A percentile compares a stretch with the other conserved stretches of the same genome.
phyloP scores from a whole-genome alignment of 2,113 vertebrate species.

The Rafetus swinhoei region DNA sequence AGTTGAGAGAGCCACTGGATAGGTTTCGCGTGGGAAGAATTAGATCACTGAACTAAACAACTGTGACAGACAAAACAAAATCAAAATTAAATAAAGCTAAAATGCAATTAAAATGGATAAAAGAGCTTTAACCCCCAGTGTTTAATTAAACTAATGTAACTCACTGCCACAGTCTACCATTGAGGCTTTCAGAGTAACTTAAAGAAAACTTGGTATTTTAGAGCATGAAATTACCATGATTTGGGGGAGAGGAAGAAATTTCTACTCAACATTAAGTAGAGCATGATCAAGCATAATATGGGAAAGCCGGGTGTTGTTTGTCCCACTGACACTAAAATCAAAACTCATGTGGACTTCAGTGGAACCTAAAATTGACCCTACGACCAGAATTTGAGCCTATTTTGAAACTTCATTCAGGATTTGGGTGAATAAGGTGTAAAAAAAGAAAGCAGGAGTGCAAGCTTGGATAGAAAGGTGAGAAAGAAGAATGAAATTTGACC shows the following conservation, averaged over 20 bases:
- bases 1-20: background rate
- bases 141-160: background rate
- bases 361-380: background rate
- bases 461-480: background rate
- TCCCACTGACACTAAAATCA: background rate
- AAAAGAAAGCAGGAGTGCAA: background rate
- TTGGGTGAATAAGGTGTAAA: rapidly evolving
- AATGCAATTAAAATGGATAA: background rate
- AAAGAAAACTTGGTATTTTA: background rate
- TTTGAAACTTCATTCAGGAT: background rate
- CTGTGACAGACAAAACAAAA: background rate
- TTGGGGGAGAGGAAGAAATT: background rate
- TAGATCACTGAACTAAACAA: background rate
- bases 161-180: background rate
- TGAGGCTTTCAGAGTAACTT: background rate
- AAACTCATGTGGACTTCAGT: background rate
- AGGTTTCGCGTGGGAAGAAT: background rate
- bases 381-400: background rate
- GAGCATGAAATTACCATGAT: background rate
- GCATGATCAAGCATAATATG: background rate
- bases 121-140: background rate
- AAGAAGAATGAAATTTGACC: background rate
- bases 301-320: background rate
- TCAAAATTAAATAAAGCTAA: background rate
- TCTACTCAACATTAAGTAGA: background rate